A percentile compares a stretch with the other conserved stretches of the same genome.
phyloP scores from a whole-genome alignment of 2,797 vertebrate species.

The Gastrophryne carolinensis region DNA sequence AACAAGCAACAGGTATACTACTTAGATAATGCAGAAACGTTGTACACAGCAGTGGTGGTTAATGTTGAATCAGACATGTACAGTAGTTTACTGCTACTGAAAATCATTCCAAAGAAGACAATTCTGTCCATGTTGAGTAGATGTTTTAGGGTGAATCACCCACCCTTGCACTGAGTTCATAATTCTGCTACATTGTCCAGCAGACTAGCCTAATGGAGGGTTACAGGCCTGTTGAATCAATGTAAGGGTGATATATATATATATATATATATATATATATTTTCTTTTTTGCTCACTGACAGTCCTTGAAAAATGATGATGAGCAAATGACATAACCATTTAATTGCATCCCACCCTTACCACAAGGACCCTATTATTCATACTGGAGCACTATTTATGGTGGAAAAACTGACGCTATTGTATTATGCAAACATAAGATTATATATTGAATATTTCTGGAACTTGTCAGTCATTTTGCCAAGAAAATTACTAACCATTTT shows the following conservation, averaged over 20 bases:
- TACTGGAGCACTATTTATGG: constrained; percentile 30
- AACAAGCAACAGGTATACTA: no score
- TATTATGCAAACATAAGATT: constrained; percentile 41
- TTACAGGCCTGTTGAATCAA: no score
- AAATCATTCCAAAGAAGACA: no score
- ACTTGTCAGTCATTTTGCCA: constrained; percentile 32
- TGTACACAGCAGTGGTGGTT: no score
- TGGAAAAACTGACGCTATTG: constrained; percentile 38
- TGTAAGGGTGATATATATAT: neutral
- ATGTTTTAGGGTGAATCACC: no score
- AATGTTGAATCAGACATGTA: no score
- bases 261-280: neutral
- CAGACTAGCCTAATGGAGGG: no score
- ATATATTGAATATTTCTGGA: constrained; percentile 38
- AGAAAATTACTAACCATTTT: constrained; percentile 47
- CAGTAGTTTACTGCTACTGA: no score
- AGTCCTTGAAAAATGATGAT: constrained; percentile 3
- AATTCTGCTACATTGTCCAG: no score
- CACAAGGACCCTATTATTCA: constrained; percentile 37
- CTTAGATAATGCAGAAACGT: no score
- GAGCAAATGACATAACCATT: constrained; percentile 22
- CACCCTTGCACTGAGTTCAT: no score
- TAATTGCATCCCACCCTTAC: constrained; percentile 29
- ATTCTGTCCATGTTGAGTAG: no score
- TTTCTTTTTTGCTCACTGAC: neutral